Evolutionary conservation across 2,797 vertebrate species (phyloP), one percentile per base, ranked within the genome.

Genomic region (Lemur catta): DNA sequence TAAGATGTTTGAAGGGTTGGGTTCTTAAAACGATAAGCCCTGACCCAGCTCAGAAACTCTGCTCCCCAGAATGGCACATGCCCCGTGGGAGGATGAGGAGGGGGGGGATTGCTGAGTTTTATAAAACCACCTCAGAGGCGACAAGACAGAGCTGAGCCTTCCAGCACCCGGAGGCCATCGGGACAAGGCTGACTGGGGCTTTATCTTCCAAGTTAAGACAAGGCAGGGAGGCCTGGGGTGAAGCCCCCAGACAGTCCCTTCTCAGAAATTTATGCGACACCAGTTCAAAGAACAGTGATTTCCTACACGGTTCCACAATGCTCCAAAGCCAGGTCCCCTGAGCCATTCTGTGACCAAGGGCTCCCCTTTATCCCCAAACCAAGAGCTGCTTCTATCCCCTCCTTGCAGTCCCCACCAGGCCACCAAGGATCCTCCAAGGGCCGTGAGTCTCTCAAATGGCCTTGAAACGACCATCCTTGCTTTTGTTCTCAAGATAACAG

Each of bases 351-450:
- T 86, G 28, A 97, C 20, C n/a, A 90, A 55, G 48, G 33, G 1
- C 11, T 89, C 97, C 63, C 98, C 98, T 98, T 98, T 98, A 98
- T 98, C 88, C 76, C 95, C 96, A 97, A 95, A 98, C 98, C 97
- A 97, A 89, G 81, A 94, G 94, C 91, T 90, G 30, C 8, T 96
- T 93, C 18, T 95, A 48, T 85, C 52, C 65, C 50, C 30, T 82
- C 24, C 72, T 33, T 74, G 28, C 14, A 88, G 48, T 30, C 14
- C 35, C 50, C 11, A 12, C 5, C 57, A 26, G 43, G 12, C 46
- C 35, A 80, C 63, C 26, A 67, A 89, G 88, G 26, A 71, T 35
- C 41, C 4, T 59, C 28, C 38, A 96, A 95, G 94, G 86, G 84
- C 75, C 2, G 0, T 67, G 63, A 89, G 7, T 81, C 82, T 97